Evolutionary conservation across 2,113 vertebrate species (phyloP).

Genomic region (Erythrolamprus reginae): DNA sequence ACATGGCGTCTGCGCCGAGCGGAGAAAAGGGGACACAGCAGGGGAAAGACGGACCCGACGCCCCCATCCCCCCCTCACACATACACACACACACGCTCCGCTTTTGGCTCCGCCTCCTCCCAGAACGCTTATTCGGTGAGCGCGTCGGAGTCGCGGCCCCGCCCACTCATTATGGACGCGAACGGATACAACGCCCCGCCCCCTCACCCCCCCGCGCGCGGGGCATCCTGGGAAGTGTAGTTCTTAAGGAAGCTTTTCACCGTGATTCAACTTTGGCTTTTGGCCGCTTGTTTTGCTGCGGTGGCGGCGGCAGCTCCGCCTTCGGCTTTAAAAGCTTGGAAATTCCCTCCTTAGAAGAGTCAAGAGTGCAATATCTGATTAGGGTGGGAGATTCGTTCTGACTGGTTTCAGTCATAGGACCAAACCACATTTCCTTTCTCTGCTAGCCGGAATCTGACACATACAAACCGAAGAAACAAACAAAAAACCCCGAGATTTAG

Average conservation of each 20-base stretch:
- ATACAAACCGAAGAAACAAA: not conserved
- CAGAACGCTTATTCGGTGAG: not conserved
- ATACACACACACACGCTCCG: too few species aligned
- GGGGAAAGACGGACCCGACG: constrained; percentile 23
- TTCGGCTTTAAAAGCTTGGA: constrained; percentile 39
- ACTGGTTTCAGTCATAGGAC: not conserved
- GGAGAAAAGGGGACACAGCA: constrained; percentile 33
- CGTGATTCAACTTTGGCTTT: not conserved
- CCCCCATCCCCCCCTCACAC: not conserved
- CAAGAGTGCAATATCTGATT: not conserved
- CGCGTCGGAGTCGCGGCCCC: not conserved
- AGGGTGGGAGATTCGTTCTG: not conserved
- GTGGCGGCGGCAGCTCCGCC: constrained; percentile 4
- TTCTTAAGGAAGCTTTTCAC: not conserved
- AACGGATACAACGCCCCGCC: too few species aligned
- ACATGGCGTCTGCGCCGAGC: constrained; percentile 64
- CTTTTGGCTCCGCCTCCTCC: not conserved
- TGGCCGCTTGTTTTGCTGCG: not conserved
- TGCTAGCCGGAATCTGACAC: too few species aligned
- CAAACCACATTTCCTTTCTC: not conserved
- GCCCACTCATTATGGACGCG: not conserved
- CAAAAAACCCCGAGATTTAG: too few species aligned
- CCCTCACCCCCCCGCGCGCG: too few species aligned
- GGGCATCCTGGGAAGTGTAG: constrained; percentile 46
- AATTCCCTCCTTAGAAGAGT: constrained; percentile 3